phyloP scores from a whole-genome alignment of 2,888 invertebrate species.

The Tenthredo mesomela region DNA sequence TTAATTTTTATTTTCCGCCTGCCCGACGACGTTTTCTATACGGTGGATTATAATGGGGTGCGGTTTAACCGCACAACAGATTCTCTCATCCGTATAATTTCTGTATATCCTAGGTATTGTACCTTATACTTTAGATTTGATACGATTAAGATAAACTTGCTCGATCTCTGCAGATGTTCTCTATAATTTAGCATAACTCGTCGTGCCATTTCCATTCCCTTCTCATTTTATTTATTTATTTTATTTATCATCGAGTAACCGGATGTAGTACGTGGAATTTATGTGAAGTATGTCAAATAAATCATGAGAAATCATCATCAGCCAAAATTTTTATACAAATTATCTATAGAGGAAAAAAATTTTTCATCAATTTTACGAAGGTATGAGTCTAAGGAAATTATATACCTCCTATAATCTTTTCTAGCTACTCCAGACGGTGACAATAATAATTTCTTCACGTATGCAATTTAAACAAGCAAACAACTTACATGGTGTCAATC shows the following conservation, averaged over 20 bases:
- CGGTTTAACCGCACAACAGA: slow-evolving; percentile 24
- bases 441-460: neutral
- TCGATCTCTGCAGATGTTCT: slow-evolving; percentile 20
- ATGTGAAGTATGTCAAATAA: too few relatives aligned
- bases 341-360: neutral
- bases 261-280: too few relatives aligned
- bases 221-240: neutral
- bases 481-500: neutral
- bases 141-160: slow-evolving; percentile 36
- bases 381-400: neutral
- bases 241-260: neutral
- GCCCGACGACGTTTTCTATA: neutral
- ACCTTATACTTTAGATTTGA: slow-evolving; percentile 18
- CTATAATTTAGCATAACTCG: slow-evolving; percentile 39
- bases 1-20: slow-evolving; percentile 22
- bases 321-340: too few relatives aligned
- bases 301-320: too few relatives aligned
- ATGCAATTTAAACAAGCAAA: neutral
- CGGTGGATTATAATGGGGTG: neutral
- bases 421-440: neutral
- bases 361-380: neutral
- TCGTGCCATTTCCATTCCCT: neutral
- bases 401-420: too few relatives aligned
- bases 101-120: neutral
- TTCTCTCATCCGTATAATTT: slow-evolving; percentile 26